These are phyloP conservation scores for Stenolophus ochropezus DNA, from an alignment of 2,888 invertebrate species.

Conservation along the genomic window DNA sequence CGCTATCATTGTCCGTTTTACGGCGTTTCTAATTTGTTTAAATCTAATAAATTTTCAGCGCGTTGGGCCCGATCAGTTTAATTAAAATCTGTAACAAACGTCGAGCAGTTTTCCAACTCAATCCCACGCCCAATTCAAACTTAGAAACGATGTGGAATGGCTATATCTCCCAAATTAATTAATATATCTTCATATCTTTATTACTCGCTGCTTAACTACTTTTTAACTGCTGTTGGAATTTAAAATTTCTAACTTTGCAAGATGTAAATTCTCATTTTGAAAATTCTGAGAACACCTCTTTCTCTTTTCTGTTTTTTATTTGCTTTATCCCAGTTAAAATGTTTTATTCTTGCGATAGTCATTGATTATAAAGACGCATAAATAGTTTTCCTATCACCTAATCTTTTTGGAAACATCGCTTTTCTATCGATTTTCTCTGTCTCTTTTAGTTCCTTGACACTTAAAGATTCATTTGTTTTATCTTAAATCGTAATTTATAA, in stretches of 20 bases:
- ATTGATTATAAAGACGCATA: too few relatives aligned
- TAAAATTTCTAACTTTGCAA: constrained; percentile 1
- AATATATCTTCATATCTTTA: constrained; percentile 28
- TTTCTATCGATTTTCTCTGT: too few relatives aligned
- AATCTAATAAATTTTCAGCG: constrained; percentile 51
- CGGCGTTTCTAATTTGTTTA: constrained; percentile 56
- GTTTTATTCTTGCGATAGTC: too few relatives aligned
- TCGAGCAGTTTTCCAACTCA: constrained; percentile 32
- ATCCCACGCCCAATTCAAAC: background rate
- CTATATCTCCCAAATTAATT: constrained; percentile 29
- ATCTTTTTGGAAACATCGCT: too few relatives aligned
- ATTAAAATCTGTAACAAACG: constrained; percentile 49
- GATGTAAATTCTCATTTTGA: background rate
- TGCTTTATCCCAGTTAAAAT: too few relatives aligned
- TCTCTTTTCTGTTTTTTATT: background rate
- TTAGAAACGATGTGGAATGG: constrained; percentile 28
- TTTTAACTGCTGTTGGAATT: background rate
- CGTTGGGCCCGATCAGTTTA: constrained; percentile 41
- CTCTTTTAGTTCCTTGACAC: too few relatives aligned
- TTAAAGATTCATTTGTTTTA: too few relatives aligned
- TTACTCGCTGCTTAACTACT: background rate
- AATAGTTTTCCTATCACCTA: too few relatives aligned
- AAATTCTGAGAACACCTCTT: too few relatives aligned
- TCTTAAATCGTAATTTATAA: too few relatives aligned
- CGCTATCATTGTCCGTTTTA: constrained; percentile 49